phyloP scores from a whole-genome alignment of 2,888 invertebrate species.

The Pediacus dermestoides region DNA sequence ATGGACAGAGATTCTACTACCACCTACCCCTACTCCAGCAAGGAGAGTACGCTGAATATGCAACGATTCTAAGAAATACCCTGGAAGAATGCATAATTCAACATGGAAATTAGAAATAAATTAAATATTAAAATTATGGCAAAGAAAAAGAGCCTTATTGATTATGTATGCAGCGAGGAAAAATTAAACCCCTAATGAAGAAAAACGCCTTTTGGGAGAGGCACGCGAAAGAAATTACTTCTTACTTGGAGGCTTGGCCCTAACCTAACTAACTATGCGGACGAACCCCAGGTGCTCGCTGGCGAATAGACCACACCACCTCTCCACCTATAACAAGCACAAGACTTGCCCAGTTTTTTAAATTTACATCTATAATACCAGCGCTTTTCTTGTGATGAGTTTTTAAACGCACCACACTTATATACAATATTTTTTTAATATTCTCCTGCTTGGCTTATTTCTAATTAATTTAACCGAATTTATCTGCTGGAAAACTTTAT shows the following conservation, averaged over 20 bases:
- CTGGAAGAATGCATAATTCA: slow-evolving; percentile 50
- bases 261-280: too few relatives aligned
- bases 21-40: slow-evolving; percentile 19
- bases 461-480: slow-evolving; percentile 24
- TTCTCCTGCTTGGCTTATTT: slow-evolving; percentile 9
- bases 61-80: slow-evolving; percentile 42
- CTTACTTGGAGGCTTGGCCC: slow-evolving; percentile 17
- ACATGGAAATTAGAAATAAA: slow-evolving; percentile 54
- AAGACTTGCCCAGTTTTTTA: slow-evolving; percentile 33
- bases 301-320: too few relatives aligned
- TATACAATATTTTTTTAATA: neutral
- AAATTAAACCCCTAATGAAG: slow-evolving; percentile 53
- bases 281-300: slow-evolving; percentile 2
- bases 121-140: slow-evolving; percentile 54
- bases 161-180: slow-evolving; percentile 53
- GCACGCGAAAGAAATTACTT: slow-evolving; percentile 45
- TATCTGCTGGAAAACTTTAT: slow-evolving; percentile 19
- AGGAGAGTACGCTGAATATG: slow-evolving; percentile 43
- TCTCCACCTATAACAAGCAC: slow-evolving; percentile 11
- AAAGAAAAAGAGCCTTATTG: slow-evolving; percentile 48
- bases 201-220: slow-evolving; percentile 48
- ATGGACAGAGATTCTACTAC: slow-evolving; percentile 22
- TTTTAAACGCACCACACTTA: slow-evolving; percentile 26
- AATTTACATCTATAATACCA: slow-evolving; percentile 45
- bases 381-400: slow-evolving; percentile 31